Conservation (phyloP, 2,113 vertebrate species). For the Psophia crepitans region DNA sequence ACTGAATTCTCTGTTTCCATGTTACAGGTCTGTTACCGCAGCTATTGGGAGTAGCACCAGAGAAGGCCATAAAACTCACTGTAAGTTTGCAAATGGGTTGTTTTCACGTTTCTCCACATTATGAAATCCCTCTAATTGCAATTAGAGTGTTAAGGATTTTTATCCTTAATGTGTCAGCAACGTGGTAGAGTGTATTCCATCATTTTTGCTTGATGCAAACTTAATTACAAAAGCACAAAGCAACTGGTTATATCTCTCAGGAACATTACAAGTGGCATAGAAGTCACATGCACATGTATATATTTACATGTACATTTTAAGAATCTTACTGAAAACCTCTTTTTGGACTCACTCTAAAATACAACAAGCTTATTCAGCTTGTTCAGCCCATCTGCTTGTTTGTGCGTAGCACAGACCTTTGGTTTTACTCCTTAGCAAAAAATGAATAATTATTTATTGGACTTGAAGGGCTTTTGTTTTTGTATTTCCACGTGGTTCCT, state of each 20-base stretch:
- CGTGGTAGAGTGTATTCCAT: background rate
- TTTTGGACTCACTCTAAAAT: background rate
- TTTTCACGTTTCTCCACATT: background rate
- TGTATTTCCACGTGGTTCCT: background rate
- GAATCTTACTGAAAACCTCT: background rate
- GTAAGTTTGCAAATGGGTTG: constrained; percentile 78
- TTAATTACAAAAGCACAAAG: background rate
- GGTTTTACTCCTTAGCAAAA: background rate
- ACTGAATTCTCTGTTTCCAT: constrained; percentile 52
- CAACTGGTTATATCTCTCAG: background rate
- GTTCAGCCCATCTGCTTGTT: background rate
- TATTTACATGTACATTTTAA: background rate
- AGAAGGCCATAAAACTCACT: constrained; percentile 94
- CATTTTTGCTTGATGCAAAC: background rate
- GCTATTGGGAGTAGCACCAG: constrained; percentile 92
- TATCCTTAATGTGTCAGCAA: background rate
- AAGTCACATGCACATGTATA: background rate
- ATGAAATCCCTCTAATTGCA: background rate
- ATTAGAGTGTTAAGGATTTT: background rate
- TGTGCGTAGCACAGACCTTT: background rate
- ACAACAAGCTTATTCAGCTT: background rate
- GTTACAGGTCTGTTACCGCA: constrained; percentile 92
- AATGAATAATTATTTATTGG: background rate
- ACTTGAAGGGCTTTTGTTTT: background rate
- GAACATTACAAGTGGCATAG: background rate